Evolutionary conservation across 2,888 invertebrate genomes (phyloP).

Genomic region (Macaria notata): DNA sequence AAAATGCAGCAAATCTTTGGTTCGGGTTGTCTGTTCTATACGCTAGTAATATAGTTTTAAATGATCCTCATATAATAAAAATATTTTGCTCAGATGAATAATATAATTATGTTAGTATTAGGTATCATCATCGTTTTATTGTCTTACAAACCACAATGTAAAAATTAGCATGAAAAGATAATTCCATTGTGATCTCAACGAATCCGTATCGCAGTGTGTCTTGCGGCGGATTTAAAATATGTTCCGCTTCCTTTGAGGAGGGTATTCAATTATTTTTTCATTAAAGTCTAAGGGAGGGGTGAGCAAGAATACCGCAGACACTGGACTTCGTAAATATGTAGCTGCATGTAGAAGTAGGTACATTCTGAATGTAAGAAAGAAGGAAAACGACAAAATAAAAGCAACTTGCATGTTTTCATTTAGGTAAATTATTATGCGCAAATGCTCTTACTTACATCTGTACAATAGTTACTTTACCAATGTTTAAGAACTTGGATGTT

Average conservation of each 20-base stretch:
- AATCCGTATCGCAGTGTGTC: not conserved
- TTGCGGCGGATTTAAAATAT: conserved; percentile 1
- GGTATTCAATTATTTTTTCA: conserved; percentile 19
- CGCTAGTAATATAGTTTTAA: no score
- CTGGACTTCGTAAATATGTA: no score
- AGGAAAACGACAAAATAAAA: no score
- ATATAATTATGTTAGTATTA: no score
- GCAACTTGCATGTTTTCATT: not conserved
- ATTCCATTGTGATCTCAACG: not conserved
- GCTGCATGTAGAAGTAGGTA: no score
- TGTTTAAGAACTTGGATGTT: no score
- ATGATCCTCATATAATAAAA: no score
- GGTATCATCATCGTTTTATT: not conserved
- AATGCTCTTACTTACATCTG: not conserved
- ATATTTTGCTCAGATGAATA: no score
- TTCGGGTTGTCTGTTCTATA: no score
- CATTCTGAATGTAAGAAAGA: no score
- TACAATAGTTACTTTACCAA: not conserved
- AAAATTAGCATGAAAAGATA: not conserved
- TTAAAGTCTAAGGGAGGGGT: conserved; percentile 4
- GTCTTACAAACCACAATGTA: not conserved
- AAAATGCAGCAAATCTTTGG: no score
- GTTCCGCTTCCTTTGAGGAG: conserved; percentile 8
- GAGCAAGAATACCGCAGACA: not conserved
- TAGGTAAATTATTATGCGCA: not conserved